Evolutionary conservation across 2,888 invertebrate genomes (phyloP).

Genomic region (Pilophorus perplexus): DNA sequence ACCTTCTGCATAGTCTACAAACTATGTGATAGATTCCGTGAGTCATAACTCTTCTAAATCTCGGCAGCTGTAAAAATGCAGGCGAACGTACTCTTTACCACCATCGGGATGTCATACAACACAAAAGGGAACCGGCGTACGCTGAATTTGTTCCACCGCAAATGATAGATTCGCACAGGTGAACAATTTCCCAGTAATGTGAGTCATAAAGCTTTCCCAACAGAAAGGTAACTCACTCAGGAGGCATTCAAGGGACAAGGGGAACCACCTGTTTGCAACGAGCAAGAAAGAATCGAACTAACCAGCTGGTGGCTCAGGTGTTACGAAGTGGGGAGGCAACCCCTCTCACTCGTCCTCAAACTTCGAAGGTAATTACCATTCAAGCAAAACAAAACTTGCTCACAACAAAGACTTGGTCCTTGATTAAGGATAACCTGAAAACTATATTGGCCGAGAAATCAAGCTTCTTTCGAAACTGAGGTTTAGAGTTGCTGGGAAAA

Average conservation of each 20-base stretch:
- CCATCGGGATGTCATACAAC: too few relatives aligned
- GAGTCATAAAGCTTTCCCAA: background rate
- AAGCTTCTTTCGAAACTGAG: too few relatives aligned
- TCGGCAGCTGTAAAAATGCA: too few relatives aligned
- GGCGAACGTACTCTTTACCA: too few relatives aligned
- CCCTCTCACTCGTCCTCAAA: slow-evolving; percentile 20
- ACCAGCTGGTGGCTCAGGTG: background rate
- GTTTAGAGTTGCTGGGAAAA: too few relatives aligned
- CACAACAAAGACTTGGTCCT: slow-evolving; percentile 15
- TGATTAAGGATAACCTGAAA: too few relatives aligned
- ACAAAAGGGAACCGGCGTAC: too few relatives aligned
- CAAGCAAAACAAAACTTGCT: slow-evolving; percentile 10
- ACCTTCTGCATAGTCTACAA: slow-evolving; percentile 31
- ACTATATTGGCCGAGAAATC: too few relatives aligned
- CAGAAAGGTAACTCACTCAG: slow-evolving; percentile 13
- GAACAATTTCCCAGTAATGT: too few relatives aligned
- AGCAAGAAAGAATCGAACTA: background rate
- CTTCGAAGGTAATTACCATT: background rate
- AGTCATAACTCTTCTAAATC: too few relatives aligned
- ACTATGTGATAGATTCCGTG: slow-evolving; percentile 33
- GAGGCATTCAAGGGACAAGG: slow-evolving; percentile 10
- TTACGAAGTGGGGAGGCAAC: slow-evolving; percentile 14
- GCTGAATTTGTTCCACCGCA: too few relatives aligned
- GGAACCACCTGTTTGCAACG: slow-evolving; percentile 18
- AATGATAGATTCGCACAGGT: too few relatives aligned